Evolutionary conservation across 2,797 vertebrate species (phyloP).

Genomic region (Acanthis flammea): DNA sequence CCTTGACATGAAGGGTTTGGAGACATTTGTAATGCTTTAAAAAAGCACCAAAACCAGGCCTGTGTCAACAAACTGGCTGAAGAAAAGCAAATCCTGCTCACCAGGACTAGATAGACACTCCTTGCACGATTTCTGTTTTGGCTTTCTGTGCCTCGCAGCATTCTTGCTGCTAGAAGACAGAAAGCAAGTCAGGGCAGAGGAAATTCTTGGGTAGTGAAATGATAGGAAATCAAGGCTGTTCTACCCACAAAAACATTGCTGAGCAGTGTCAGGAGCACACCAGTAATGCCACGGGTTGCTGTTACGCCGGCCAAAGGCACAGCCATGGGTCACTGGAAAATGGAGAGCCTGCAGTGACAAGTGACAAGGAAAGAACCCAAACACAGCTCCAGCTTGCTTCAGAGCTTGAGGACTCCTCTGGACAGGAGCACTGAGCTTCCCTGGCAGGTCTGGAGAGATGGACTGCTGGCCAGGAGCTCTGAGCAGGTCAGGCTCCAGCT

Average conservation of each 20-base stretch:
- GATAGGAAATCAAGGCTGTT: conserved; percentile 5
- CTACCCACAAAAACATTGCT: conserved; percentile 28
- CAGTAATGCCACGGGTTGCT: neutral
- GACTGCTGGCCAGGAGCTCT: neutral
- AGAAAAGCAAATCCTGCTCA: neutral
- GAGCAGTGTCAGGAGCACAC: neutral
- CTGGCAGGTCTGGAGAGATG: fast-evolving
- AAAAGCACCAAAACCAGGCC: neutral
- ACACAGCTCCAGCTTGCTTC: fast-evolving
- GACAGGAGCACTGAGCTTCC: neutral
- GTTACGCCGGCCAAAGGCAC: neutral
- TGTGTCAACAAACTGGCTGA: neutral
- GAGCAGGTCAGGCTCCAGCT: neutral
- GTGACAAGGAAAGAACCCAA: neutral
- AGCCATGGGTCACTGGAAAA: fast-evolving
- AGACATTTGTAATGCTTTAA: neutral
- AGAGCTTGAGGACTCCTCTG: neutral
- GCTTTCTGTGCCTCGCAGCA: neutral
- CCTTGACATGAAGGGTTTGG: neutral
- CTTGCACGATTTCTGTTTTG: neutral
- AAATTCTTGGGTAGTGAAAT: conserved; percentile 57
- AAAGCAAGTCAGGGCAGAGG: conserved; percentile 24
- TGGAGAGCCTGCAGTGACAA: fast-evolving
- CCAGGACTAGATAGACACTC: neutral
- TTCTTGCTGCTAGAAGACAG: neutral